Evolutionary conservation across 1,140 invertebrate species (phyloP), one percentile per base, ranked within the genome.

Genomic region (Hylyphantes graminicola): DNA sequence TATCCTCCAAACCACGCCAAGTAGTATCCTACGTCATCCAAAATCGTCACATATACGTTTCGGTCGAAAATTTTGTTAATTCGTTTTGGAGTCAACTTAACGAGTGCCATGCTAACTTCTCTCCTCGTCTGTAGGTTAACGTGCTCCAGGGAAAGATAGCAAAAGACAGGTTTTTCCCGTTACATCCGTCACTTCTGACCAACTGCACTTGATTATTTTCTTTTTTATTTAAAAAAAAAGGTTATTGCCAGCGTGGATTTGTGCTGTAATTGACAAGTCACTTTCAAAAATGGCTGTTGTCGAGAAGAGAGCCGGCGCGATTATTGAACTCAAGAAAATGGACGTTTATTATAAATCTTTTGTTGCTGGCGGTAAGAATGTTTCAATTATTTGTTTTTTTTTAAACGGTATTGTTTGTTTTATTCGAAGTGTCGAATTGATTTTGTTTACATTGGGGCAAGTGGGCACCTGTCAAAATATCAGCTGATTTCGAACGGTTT

Each of bases 311-410:
- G 13, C 54, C 64, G 54, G 65, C 35, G 10, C 17, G 0, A n/a
- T 53, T 12, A 55, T 15, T 0, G 76, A 70, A 70, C 2, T 61
- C 8, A 80, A 70, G 59, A 80, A 70, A 19, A 70, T 21, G 55
- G 77, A 80, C 50, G 76, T 78, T 17, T 80, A 80, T 59, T 70
- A 57, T 59, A 80, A 80, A 70, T 80, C 77, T 17, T 80, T 80
- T 21, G 70, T 80, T 17, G 77, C 77, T 59, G 77, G 77, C 48
- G 77, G 77, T 80, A 70, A 80, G 54, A 11, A 19, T 12, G 35
- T 35, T 67, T 35, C 5, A 6, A 19, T 67, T 67, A 17, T 19
- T 11, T 4, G 11, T 19, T 67, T 65, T 17, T 65, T 17, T 19
- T n/a, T 4, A 17, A 35, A 35, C 5, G 35, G 5, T 35, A 35